Base-by-base conservation (phyloP, 2,113 vertebrate species). In the Saguinus imperator region DNA sequence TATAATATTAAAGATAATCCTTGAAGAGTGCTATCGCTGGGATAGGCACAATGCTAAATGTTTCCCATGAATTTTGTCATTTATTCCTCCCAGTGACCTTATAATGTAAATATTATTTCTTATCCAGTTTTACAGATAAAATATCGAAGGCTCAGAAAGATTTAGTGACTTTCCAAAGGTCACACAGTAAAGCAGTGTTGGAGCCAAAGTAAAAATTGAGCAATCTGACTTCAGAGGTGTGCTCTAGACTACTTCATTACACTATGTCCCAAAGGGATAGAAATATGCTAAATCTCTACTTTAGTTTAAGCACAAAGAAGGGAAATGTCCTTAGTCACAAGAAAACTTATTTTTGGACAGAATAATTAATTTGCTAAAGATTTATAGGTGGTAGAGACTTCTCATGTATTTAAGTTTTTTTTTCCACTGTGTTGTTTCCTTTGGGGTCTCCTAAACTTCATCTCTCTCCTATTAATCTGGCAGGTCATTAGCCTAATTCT, bases 311-410 rank as follows among this genome's bases (percentile, higher is more conserved):
- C 87, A 55, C 32, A n/a, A 80, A 48, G 32, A 82, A 40, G 12
- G 8, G 64, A 64, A 64, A 64, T 58, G 13, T 52, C 70, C 27
- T 83, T 82, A 61, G 52, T 91, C 40, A 17, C 27, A 16, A 57
- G 43, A 82, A 95, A 61, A 87, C 29, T 82, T 5, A 89, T 68
- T 95, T 90, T 84, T 18, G 73, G 48, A 81, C 73, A 87, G 64
- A 95, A 87, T 37, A 95, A 91, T 79, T 7, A 89, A 91, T 45
- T 91, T 55, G 29, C 52, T 89, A n/a, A 66, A 89, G 10, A n/a
- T 48, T 91, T 45, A 68, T 58, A 68, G 48, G 45, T 91, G 48
- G 68, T 23, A 70, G 40, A 79, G n/a, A 16, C 6, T 55, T 84
- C 61, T 72, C 12, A 27, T 21, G 10, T 72, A 77, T 14, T 52